Evolutionary conservation across 2,113 vertebrate species (phyloP).

Genomic region (Regulus satrapa): DNA sequence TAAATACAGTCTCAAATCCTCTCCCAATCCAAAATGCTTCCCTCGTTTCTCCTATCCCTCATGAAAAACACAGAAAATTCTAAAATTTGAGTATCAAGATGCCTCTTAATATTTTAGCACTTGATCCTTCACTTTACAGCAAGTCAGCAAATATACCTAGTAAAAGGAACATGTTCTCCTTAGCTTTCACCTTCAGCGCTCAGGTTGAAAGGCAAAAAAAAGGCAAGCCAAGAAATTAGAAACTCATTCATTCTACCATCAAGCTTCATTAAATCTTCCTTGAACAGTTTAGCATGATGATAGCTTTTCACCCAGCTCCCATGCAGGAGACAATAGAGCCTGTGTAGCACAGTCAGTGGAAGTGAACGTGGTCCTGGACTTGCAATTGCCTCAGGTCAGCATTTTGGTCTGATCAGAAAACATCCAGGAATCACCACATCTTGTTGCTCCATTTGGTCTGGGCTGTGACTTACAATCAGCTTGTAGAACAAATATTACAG

Average conservation of each 20-base stretch:
- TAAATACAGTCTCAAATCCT: not conserved
- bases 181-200: not conserved
- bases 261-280: not conserved
- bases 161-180: not conserved
- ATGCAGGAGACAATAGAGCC: not conserved
- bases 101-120: not conserved
- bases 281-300: not conserved
- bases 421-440: not conserved
- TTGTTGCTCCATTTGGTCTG: not conserved
- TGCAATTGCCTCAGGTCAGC: not conserved
- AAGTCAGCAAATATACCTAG: not conserved
- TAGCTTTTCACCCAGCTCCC: not conserved
- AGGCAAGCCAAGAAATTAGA: not conserved
- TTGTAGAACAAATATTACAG: not conserved
- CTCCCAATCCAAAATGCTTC: not conserved
- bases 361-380: fast-evolving
- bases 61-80: not conserved
- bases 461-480: not conserved
- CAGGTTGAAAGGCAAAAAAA: not conserved
- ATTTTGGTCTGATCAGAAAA: not conserved
- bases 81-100: not conserved
- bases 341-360: not conserved
- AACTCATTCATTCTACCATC: not conserved
- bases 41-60: not conserved
- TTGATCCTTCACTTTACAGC: not conserved